phyloP scores from a whole-genome alignment of 2,888 invertebrate species.

The Agrotis exclamationis region DNA sequence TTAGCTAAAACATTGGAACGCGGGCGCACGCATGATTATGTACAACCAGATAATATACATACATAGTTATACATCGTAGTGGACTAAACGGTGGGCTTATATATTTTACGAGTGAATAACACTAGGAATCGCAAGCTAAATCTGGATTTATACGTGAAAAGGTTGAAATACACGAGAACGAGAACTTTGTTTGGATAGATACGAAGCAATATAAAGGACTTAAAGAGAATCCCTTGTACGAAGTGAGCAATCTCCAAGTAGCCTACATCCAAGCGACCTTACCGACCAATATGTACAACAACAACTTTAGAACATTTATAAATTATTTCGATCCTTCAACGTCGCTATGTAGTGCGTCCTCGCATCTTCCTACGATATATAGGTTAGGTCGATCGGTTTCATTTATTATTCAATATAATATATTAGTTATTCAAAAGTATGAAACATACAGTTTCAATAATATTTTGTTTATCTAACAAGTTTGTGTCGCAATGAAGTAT shows the following conservation, averaged over 20 bases:
- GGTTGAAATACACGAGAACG: constrained; percentile 80
- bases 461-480: constrained; percentile 63
- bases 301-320: constrained; percentile 80
- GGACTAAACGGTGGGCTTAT: constrained; percentile 80
- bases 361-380: constrained; percentile 61
- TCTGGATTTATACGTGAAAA: constrained; percentile 84
- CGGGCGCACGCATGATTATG: constrained; percentile 81
- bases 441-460: constrained; percentile 59
- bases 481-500: constrained; percentile 57
- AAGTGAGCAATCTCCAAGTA: constrained; percentile 89
- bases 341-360: constrained; percentile 63
- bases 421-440: constrained; percentile 60
- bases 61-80: constrained; percentile 74
- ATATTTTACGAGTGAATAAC: constrained; percentile 80
- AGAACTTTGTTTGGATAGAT: constrained; percentile 82
- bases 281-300: constrained; percentile 85
- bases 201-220: constrained; percentile 88
- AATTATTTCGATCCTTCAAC: constrained; percentile 70
- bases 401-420: constrained; percentile 59
- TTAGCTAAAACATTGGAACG: constrained; percentile 82
- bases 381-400: constrained; percentile 62
- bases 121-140: constrained; percentile 88
- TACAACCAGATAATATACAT: constrained; percentile 83
- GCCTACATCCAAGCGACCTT: constrained; percentile 88
- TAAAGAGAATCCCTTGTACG: constrained; percentile 89